phyloP scores from a whole-genome alignment of 2,888 invertebrate genomes.

The Lepidochitona cinerea region DNA sequence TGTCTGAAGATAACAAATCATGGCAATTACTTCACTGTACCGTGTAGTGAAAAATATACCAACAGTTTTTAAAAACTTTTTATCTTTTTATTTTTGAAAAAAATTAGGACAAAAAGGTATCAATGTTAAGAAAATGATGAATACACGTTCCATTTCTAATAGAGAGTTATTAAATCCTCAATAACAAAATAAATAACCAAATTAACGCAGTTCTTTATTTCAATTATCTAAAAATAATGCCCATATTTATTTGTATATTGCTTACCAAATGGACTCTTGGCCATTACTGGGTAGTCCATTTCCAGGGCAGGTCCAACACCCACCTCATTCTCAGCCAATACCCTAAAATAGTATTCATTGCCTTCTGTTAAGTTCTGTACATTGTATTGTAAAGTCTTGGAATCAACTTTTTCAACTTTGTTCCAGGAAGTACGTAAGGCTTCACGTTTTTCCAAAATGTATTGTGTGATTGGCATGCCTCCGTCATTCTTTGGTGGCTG shows the following conservation, averaged over 20 bases:
- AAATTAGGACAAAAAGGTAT: too few species aligned
- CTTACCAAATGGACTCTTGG: slow-evolving; percentile 53
- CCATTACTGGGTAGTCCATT: slow-evolving; percentile 38
- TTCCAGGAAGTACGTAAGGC: slow-evolving; percentile 24
- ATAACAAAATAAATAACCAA: too few species aligned
- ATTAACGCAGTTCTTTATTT: too few species aligned
- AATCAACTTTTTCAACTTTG: slow-evolving; percentile 17
- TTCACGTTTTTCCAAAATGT: slow-evolving; percentile 52
- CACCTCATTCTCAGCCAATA: slow-evolving; percentile 55
- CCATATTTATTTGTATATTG: too few species aligned
- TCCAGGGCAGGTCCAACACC: slow-evolving; percentile 70
- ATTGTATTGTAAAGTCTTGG: slow-evolving; percentile 18
- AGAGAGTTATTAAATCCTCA: too few species aligned
- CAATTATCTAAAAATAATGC: too few species aligned
- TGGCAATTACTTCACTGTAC: too few species aligned
- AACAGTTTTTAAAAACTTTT: too few species aligned
- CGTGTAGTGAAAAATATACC: too few species aligned
- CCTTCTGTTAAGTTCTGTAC: slow-evolving; percentile 45
- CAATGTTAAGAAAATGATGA: neutral
- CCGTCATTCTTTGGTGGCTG: slow-evolving; percentile 51
- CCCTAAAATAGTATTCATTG: slow-evolving; percentile 58
- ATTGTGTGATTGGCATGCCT: slow-evolving; percentile 52
- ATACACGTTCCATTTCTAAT: neutral
- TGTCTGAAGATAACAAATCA: slow-evolving; percentile 28
- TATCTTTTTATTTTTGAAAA: too few species aligned